These are phyloP conservation scores for Genyomyrus donnyi DNA, from an alignment of 2,113 vertebrate genomes.

Conservation along the genomic window DNA sequence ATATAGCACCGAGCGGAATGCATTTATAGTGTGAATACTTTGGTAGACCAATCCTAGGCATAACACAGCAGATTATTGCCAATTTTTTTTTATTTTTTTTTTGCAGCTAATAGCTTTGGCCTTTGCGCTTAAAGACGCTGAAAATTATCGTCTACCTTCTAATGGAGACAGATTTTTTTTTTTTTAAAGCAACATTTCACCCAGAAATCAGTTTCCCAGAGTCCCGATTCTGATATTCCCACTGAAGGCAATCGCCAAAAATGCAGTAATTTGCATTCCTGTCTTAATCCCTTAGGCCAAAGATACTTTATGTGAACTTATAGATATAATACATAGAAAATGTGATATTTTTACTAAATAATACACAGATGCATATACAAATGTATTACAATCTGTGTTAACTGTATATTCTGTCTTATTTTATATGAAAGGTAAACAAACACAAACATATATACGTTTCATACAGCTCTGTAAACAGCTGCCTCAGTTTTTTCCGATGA, in stretches of 20 bases:
- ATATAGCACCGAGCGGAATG: conserved; percentile 57
- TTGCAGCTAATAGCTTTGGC: conserved; percentile 29
- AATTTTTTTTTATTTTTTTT: conserved; percentile 25
- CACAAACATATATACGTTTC: conserved; percentile 49
- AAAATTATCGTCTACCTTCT: neutral
- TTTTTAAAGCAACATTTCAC: neutral
- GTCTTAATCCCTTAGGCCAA: neutral
- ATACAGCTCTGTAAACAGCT: conserved; percentile 66
- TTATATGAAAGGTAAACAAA: neutral
- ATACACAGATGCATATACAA: neutral
- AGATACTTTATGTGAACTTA: neutral
- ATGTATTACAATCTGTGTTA: neutral
- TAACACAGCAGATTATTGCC: neutral
- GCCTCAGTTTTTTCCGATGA: conserved; percentile 71
- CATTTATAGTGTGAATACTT: conserved; percentile 26
- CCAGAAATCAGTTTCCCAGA: neutral
- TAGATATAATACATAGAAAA: neutral
- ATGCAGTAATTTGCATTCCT: neutral
- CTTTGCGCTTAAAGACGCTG: neutral
- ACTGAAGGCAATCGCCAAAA: neutral
- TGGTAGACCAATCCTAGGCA: neutral
- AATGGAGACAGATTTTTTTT: neutral
- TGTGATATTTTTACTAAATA: neutral
- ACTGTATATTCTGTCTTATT: neutral
- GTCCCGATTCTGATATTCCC: neutral